These are phyloP conservation scores for Etheostoma perlongum DNA, from an alignment of 2,797 vertebrate genomes.

Conservation along the genomic window DNA sequence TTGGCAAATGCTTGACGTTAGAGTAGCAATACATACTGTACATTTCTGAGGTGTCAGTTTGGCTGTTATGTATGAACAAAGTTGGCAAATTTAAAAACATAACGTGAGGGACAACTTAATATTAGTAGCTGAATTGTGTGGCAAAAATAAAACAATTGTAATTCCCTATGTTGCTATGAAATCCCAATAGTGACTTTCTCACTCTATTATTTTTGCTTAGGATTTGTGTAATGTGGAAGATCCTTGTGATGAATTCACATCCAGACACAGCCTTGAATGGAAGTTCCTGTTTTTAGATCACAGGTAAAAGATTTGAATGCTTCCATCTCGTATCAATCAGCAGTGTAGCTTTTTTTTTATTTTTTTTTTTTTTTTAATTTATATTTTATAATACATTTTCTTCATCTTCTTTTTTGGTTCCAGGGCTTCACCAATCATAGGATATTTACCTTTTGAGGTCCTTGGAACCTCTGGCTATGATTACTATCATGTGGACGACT, in stretches of 20 bases:
- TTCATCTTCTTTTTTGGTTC: conserved; percentile 46
- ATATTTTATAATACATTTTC: not conserved
- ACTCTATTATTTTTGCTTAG: conserved; percentile 76
- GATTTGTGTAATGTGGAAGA: conserved; percentile 88
- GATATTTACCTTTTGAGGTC: conserved; percentile 93
- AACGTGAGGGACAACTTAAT: not conserved
- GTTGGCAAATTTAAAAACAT: not conserved
- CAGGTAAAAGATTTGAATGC: conserved; percentile 83
- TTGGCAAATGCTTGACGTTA: conserved; percentile 3
- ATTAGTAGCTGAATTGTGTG: not conserved
- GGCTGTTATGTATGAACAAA: not conserved
- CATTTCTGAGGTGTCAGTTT: not conserved
- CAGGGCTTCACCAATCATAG: conserved; percentile 91
- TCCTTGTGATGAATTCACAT: conserved; percentile 88
- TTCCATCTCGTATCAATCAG: not conserved
- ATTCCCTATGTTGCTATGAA: conserved; percentile 1
- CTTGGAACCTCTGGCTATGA: conserved; percentile 93
- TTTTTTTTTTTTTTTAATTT: not conserved
- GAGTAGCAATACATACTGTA: not conserved
- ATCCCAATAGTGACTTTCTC: not conserved
- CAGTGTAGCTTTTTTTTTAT: not conserved
- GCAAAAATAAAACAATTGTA: conserved; percentile 1
- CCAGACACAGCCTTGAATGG: conserved; percentile 90
- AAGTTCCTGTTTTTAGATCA: conserved; percentile 88
- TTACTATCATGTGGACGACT: conserved; percentile 94